These are phyloP conservation scores for Burhinus oedicnemus DNA, from an alignment of 2,113 vertebrate genomes.

Conservation along the genomic window DNA sequence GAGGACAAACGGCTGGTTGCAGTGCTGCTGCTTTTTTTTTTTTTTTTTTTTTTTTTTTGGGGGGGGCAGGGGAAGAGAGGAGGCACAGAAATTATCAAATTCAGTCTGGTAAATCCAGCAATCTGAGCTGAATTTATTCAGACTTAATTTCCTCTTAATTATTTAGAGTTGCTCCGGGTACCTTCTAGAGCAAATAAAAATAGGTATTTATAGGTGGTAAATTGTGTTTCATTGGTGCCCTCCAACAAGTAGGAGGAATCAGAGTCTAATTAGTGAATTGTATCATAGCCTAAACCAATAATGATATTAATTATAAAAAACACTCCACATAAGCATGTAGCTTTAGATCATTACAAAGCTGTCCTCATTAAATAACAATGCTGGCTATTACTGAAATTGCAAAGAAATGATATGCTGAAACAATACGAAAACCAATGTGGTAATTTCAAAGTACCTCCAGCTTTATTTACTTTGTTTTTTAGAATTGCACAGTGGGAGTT, in stretches of 20 bases:
- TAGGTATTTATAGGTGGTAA: not conserved
- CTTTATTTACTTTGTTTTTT: not conserved
- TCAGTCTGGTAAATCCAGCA: not conserved
- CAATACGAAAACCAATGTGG: not conserved
- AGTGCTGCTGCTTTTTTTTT: no score
- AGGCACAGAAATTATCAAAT: not conserved
- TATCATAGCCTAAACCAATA: not conserved
- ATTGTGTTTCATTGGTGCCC: not conserved
- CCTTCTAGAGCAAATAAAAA: not conserved
- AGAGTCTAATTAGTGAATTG: not conserved
- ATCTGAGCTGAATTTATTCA: not conserved
- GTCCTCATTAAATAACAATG: not conserved
- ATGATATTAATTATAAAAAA: not conserved
- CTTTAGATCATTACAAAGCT: not conserved
- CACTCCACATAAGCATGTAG: not conserved
- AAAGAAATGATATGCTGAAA: not conserved
- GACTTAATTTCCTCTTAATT: not conserved
- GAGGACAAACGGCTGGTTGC: not conserved
- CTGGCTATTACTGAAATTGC: not conserved
- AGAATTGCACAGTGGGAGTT: not conserved
- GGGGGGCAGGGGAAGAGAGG: rapidly evolving
- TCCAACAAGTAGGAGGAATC: not conserved
- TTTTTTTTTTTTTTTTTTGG: not conserved
- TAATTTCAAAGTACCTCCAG: not conserved
- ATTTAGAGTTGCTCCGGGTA: not conserved